Conservation (phyloP, 2,113 vertebrate species). For the Tetrax tetrax region DNA sequence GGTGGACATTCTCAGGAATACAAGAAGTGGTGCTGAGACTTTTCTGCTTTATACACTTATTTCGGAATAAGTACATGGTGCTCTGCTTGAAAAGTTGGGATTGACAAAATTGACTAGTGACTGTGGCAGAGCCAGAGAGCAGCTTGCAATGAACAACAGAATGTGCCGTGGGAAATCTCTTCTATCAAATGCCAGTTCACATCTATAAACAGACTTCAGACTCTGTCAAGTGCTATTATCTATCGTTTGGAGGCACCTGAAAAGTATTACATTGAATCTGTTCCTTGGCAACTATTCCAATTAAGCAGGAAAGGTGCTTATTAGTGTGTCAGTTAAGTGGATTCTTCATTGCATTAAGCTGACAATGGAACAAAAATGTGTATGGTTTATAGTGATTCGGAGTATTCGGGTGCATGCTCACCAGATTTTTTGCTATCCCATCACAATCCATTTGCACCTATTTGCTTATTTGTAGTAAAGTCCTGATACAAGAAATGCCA, state of each 20-base stretch:
- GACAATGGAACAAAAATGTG: background rate
- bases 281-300: slow-evolving; percentile 39
- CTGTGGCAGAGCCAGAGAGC: background rate
- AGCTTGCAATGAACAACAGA: background rate
- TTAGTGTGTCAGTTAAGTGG: background rate
- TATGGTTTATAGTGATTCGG: background rate
- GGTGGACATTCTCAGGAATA: background rate
- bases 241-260: slow-evolving; percentile 35
- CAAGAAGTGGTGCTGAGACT: background rate
- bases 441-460: background rate
- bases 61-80: background rate
- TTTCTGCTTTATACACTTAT: background rate
- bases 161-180: background rate
- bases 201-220: background rate
- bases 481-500: background rate
- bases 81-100: background rate
- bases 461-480: background rate
- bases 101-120: background rate
- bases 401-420: background rate
- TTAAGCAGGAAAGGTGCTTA: slow-evolving; percentile 24
- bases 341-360: background rate
- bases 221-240: background rate
- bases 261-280: background rate
- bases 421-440: background rate
- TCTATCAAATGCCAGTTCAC: background rate